Percentiles rank a stretch among this genome's conserved stretches.
phyloP scores from a whole-genome alignment of 1,140 invertebrate genomes.

The Drosophila athabasca region DNA sequence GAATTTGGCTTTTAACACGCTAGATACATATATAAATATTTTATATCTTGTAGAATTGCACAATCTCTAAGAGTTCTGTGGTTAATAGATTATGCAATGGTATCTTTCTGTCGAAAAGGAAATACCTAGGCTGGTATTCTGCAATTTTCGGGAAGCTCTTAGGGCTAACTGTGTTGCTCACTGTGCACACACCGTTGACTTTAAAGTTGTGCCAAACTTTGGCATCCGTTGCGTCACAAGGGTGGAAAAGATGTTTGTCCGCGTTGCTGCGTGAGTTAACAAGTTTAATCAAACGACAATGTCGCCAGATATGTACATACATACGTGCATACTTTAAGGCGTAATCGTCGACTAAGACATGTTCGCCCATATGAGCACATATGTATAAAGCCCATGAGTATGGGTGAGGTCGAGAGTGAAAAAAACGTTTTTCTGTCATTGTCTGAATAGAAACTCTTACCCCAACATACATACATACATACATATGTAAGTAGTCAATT shows the following conservation, averaged over 20 bases:
- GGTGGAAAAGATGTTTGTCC: constrained; percentile 5
- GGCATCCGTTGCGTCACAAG: constrained; percentile 17
- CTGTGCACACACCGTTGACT: constrained; percentile 17
- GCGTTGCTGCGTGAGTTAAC: constrained; percentile 55
- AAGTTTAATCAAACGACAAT: constrained; percentile 80
- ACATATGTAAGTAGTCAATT: too few species aligned
- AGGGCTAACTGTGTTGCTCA: constrained; percentile 28
- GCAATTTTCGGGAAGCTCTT: constrained; percentile 21
- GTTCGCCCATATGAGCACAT: constrained; percentile 57
- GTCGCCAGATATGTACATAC: constrained; percentile 67
- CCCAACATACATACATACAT: too few species aligned
- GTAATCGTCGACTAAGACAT: constrained; percentile 35
- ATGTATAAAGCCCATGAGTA: constrained; percentile 11
- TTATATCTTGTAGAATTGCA: constrained; percentile 16
- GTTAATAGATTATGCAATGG: constrained; percentile 45
- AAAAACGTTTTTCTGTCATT: constrained; percentile 48
- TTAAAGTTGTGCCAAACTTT: constrained; percentile 43
- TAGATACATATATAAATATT: constrained; percentile 56
- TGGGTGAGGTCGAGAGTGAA: constrained; percentile 30
- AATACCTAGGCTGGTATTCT: constrained; percentile 29
- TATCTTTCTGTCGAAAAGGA: constrained; percentile 43
- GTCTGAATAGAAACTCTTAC: not conserved
- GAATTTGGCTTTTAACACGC: constrained; percentile 25
- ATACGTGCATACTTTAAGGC: constrained; percentile 72
- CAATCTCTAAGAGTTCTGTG: constrained; percentile 10